phyloP scores from a whole-genome alignment of 2,113 vertebrate genomes.

The Clarias magur region DNA sequence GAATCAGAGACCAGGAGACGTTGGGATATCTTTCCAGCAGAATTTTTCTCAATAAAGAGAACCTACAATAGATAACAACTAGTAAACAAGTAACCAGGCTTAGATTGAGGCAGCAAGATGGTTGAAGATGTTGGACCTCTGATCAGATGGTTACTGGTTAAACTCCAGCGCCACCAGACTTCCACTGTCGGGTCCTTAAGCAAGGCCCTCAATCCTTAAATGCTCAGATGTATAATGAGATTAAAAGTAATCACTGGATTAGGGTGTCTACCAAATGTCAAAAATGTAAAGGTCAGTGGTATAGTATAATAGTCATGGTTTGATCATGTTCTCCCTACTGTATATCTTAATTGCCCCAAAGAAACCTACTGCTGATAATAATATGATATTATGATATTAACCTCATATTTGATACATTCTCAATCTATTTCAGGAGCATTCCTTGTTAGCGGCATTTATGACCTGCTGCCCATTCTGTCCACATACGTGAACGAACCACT shows the following conservation, averaged over 20 bases:
- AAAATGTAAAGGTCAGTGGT: background rate
- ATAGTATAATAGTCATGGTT: background rate
- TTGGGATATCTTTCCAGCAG: too few relatives aligned
- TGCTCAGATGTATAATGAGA: too few relatives aligned
- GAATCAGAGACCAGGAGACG: too few relatives aligned
- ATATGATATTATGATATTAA: background rate
- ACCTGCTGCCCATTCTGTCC: constrained; percentile 82
- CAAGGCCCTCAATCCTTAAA: too few relatives aligned
- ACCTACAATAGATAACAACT: background rate
- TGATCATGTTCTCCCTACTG: background rate
- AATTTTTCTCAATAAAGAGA: too few relatives aligned
- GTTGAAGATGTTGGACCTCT: background rate
- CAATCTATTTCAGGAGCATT: constrained; percentile 75
- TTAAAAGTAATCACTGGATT: too few relatives aligned
- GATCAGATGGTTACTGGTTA: too few relatives aligned
- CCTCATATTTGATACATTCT: background rate
- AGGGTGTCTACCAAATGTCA: too few relatives aligned
- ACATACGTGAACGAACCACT: constrained; percentile 81
- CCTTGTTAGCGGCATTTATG: constrained; percentile 89
- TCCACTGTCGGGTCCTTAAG: too few relatives aligned
- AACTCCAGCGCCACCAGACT: too few relatives aligned
- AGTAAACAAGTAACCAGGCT: background rate
- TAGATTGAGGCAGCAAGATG: background rate
- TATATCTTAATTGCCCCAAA: background rate
- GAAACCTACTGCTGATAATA: background rate